Evolutionary conservation across 2,113 vertebrate genomes (phyloP), one percentile per base, ranked within the genome.

Genomic region (Notarius lentiginosus): DNA sequence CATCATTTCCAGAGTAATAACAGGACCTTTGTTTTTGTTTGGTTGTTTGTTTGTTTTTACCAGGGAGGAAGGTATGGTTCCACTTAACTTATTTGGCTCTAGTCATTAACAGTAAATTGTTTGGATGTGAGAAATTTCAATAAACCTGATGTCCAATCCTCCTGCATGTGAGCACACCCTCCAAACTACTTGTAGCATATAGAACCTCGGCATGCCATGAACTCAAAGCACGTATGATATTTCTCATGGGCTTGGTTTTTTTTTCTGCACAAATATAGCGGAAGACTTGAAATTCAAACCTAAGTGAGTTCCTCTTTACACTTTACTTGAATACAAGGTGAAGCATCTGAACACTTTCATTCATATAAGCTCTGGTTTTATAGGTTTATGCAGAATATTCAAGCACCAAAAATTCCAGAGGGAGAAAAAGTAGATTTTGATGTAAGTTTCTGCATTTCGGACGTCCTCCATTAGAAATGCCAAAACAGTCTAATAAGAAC

Each of bases 401-500:
- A 89, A 0, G 89, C 92, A 24, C 95, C 95, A 79, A 96, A 96
- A 90, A 94, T 96, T 76, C 95, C 95, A 1, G 95, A 96, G 34
- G 95, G 95, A 0, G 95, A 96, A 0, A 96, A 95, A 93, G 95
- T 96, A 73, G 95, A 96, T 87, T 96, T 96, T 90, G 95, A 96
- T 86, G 95, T 95, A 88, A 93, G 95, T 91, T 14, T 10, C 70
- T 27, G 2, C 30, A 34, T 76, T 84, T 49, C 0, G 6, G 53
- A 11, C 3, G 22, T 6, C 58, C 56, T 11, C 2, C 73, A 51
- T 4, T 75, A 7, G 24, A 17, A 68, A 53, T 56, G 4, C 41
- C 15, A 11, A 49, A 47, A 24, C 60, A 22, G 1, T 34, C 56
- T 49, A 12, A 24, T 58, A 15, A 76, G 10, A 20, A 66, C n/a